These are phyloP conservation scores for Oncorhynchus nerka DNA, from an alignment of 2,113 vertebrate species.

Conservation along the genomic window DNA sequence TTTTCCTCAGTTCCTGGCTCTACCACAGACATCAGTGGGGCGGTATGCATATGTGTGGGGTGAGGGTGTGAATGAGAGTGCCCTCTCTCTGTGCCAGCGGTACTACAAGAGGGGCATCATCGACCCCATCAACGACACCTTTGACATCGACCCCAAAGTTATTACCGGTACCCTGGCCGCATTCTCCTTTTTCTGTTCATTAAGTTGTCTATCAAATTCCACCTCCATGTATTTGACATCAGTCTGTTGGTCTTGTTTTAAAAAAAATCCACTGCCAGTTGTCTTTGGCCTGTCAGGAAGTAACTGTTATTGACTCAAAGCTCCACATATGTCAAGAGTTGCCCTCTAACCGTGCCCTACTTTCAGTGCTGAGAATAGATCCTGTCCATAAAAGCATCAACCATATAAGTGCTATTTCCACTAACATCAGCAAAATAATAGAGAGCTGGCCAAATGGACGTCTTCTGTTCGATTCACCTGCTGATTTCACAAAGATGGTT, in stretches of 20 bases:
- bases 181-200: neutral
- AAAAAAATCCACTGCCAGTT: no score
- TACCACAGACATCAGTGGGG: conserved; percentile 79
- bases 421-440: neutral
- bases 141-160: conserved; percentile 86
- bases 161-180: conserved; percentile 72
- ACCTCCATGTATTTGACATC: neutral
- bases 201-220: neutral
- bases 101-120: conserved; percentile 83
- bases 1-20: conserved; percentile 76
- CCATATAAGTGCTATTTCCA: neutral
- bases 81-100: conserved; percentile 84
- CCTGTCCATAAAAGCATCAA: neutral
- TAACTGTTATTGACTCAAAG: no score
- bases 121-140: conserved; percentile 89
- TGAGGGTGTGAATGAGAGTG: conserved; percentile 66
- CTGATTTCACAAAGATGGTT: no score
- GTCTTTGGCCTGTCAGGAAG: no score
- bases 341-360: conserved; percentile 26
- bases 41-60: conserved; percentile 80
- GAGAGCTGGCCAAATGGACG: neutral
- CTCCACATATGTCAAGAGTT: no score
- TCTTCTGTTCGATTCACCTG: neutral
- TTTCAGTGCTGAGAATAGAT: conserved; percentile 28
- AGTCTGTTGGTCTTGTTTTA: neutral